These are phyloP conservation scores for Lasiurus borealis DNA, from an alignment of 2,113 vertebrate species.

Conservation along the genomic window DNA sequence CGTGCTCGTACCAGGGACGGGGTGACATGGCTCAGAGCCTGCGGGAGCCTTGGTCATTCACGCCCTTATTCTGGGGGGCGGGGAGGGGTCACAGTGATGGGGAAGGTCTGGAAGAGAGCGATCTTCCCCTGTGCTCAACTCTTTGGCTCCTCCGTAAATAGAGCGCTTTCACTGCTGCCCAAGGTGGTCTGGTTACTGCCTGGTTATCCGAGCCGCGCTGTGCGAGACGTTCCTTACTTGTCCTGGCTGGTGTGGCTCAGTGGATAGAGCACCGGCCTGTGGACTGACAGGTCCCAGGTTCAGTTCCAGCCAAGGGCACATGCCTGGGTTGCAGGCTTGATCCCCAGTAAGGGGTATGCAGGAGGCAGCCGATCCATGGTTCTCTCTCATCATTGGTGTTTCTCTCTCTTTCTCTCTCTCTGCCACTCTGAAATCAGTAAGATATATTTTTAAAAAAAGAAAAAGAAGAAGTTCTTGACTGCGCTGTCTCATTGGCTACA, in stretches of 20 bases:
- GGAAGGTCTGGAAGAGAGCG: not conserved
- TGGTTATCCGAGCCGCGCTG: accelerated
- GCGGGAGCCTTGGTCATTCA: accelerated
- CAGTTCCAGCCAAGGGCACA: too few relatives aligned
- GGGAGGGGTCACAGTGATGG: accelerated
- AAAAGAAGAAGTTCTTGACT: not conserved
- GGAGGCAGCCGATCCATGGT: too few relatives aligned
- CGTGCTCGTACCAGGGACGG: accelerated
- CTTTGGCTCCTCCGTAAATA: not conserved
- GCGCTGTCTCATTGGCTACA: accelerated
- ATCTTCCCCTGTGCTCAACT: not conserved
- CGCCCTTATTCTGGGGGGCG: accelerated
- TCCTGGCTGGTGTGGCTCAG: too few relatives aligned
- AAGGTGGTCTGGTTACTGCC: not conserved
- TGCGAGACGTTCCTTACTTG: not conserved
- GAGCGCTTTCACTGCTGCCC: not conserved
- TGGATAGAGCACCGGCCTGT: too few relatives aligned
- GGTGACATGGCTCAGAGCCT: not conserved
- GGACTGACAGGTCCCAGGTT: too few relatives aligned
- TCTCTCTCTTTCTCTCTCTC: too few relatives aligned
- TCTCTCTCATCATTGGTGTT: too few relatives aligned
- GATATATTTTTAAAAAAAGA: too few relatives aligned
- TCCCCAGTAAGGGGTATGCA: too few relatives aligned
- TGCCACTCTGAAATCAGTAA: too few relatives aligned
- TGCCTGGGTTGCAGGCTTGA: too few relatives aligned